Evolutionary conservation across 2,797 vertebrate genomes (phyloP).

Genomic region (Sarcophilus harrisii): DNA sequence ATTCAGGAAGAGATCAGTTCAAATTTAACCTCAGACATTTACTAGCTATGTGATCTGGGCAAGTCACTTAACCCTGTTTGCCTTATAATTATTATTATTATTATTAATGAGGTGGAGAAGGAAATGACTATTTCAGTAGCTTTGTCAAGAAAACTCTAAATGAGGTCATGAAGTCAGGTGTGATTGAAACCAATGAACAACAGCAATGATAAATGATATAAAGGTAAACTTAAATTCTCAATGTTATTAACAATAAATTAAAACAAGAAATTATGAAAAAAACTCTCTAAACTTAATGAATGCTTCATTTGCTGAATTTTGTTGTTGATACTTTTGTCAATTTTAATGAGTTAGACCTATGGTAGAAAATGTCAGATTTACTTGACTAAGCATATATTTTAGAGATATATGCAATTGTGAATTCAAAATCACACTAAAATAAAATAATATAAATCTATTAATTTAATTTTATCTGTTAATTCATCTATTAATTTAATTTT

Average conservation of each 20-base stretch:
- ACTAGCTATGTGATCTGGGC: not conserved
- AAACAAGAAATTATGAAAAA: not conserved
- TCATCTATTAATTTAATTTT: conserved; percentile 1
- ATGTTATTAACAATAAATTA: not conserved
- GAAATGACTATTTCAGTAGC: not conserved
- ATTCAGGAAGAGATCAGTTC: not conserved
- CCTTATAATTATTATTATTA: not conserved
- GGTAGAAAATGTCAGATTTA: conserved; percentile 67
- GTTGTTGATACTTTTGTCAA: conserved; percentile 61
- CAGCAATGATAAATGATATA: not conserved
- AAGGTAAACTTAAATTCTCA: not conserved
- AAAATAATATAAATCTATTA: conserved; percentile 41
- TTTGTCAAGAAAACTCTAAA: not conserved
- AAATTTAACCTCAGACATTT: not conserved
- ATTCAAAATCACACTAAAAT: conserved; percentile 48
- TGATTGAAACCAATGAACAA: not conserved
- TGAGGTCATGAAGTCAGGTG: not conserved
- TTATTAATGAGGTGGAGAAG: not conserved
- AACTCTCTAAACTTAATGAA: not conserved
- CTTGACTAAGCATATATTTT: conserved; percentile 28
- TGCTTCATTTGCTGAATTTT: not conserved
- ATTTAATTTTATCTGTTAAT: conserved; percentile 11
- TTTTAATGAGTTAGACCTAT: conserved; percentile 58
- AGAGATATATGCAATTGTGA: conserved; percentile 58
- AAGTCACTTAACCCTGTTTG: not conserved